Percentiles rank a stretch among this genome's conserved stretches.
These are phyloP conservation scores for Vimba vimba DNA, from an alignment of 2,113 vertebrate genomes.

Conservation along the genomic window DNA sequence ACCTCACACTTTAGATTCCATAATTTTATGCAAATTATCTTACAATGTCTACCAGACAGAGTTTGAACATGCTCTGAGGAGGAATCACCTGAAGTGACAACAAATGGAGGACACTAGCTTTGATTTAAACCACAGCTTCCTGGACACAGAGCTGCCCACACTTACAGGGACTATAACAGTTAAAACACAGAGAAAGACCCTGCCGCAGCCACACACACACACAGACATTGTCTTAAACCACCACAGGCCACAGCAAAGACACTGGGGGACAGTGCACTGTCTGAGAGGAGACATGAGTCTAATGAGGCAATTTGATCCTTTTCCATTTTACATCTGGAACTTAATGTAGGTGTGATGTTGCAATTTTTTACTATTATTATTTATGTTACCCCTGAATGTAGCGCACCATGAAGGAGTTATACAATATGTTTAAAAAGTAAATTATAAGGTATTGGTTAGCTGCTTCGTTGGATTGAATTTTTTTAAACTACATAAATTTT, in stretches of 20 bases:
- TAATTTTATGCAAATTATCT: neutral
- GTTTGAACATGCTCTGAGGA: neutral
- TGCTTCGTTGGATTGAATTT: neutral
- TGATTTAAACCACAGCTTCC: conserved; percentile 66
- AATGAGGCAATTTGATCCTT: neutral
- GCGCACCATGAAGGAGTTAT: neutral
- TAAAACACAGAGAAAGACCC: conserved; percentile 23
- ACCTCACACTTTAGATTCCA: neutral
- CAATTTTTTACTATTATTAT: neutral
- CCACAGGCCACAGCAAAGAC: conserved; percentile 70
- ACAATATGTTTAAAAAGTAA: neutral
- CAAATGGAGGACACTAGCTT: neutral
- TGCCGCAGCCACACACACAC: conserved; percentile 61
- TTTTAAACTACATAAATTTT: neutral
- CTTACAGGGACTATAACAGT: conserved; percentile 39
- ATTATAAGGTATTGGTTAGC: neutral
- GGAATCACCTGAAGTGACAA: neutral
- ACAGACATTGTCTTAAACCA: conserved; percentile 6
- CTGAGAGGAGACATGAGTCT: neutral
- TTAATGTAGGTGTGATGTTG: neutral
- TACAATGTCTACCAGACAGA: neutral
- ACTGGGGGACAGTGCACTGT: conserved; percentile 15
- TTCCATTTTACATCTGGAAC: neutral
- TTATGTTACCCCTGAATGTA: neutral
- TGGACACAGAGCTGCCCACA: conserved; percentile 61